Evolutionary conservation across 2,888 invertebrate genomes (phyloP), one percentile per base, ranked within the genome.

Genomic region (Ormia ochracea): DNA sequence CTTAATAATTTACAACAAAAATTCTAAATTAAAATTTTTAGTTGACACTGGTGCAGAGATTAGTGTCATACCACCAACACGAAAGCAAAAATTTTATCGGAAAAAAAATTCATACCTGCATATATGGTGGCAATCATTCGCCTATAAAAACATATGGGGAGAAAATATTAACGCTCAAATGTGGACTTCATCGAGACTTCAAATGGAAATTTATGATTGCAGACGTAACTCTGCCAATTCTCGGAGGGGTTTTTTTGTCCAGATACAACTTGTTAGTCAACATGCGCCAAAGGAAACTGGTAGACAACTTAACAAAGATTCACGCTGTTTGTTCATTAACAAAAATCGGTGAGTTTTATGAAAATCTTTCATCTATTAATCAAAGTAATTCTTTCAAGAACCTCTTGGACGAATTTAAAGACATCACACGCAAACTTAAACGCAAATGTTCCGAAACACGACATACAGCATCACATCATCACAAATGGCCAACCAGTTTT

Each of bases 381-480:
- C 19, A 36, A 9, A 69, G 54, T 19, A 19, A 58, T 12, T 21
- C 45, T 12, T 80, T 80, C 41, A 70, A 80, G 17, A 43, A 28
- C 5, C 10, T 82, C 4, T 28, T 79, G 2, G 38, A 10, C 17
- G 41, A 72, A 58, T 78, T 74, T 10, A 69, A 50, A 4, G 68
- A 56, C 17, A 68, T 78, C 2, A 72, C 66, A n/a, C 52, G 9
- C 7, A 12, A 5, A 4, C 45, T 1, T 9, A 1, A 5, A 19
- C 12, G 56, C 19, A 0, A 56, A 52, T 21, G 58, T 14, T 9
- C 2, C 36, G 4, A 33, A 7, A 0, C 69, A 65, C 14, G 43
- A 56, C 2, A 63, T 82, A 10, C n/a, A 48, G 9, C 74, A 82
- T 19, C 77, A 82, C 38, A 82, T 81, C 9, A 58, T 79, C 3